A percentile compares a stretch with the other conserved stretches of the same genome.
These are phyloP conservation scores for Adelognathus sp. DNA, from an alignment of 2,888 invertebrate species.

Conservation along the genomic window DNA sequence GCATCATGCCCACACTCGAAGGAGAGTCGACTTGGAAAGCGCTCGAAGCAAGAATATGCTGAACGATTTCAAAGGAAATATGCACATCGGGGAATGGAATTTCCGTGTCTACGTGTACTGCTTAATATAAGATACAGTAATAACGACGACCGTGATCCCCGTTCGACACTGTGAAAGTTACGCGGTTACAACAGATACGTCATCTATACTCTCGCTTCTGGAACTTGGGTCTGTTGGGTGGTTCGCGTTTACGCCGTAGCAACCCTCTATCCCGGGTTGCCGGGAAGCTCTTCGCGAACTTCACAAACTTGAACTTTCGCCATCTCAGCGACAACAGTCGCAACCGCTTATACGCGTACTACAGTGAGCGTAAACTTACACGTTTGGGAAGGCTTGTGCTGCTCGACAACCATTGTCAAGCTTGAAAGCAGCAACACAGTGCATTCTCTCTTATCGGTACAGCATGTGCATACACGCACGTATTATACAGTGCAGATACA, in stretches of 20 bases:
- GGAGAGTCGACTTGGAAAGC: neutral
- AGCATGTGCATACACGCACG: neutral
- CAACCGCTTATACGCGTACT: neutral
- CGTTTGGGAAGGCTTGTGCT: neutral
- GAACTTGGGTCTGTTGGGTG: neutral
- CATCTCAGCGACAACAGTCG: neutral
- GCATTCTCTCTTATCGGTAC: neutral
- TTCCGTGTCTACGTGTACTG: neutral
- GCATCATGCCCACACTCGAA: neutral
- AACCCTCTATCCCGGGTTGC: neutral
- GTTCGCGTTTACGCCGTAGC: neutral
- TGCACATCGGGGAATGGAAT: slow-evolving; percentile 16
- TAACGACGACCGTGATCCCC: neutral
- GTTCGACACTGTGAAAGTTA: neutral
- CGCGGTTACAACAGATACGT: neutral
- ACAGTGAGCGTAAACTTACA: slow-evolving; percentile 16
- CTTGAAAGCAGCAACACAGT: neutral
- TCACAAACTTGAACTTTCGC: slow-evolving; percentile 24
- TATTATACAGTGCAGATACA: neutral
- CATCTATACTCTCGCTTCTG: neutral
- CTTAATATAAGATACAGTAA: neutral
- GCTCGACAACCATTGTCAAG: slow-evolving; percentile 12
- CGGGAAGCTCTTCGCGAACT: neutral
- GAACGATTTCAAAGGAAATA: neutral
- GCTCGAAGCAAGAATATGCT: neutral